Base-by-base conservation (phyloP, 1,140 invertebrate species). In the Drosophila simulans region DNA sequence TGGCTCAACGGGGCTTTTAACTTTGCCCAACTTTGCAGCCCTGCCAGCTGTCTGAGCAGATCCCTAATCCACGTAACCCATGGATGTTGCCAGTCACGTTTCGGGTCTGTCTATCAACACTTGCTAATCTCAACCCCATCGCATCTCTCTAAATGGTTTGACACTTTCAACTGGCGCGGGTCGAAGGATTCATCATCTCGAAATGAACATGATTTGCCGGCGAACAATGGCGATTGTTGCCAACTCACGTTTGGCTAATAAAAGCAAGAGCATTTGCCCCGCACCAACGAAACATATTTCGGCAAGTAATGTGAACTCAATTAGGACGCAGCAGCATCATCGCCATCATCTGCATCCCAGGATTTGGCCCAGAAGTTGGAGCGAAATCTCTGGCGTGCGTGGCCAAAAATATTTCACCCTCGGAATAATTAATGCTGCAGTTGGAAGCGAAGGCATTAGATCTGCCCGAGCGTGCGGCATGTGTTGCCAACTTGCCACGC, bases 231-330 rank as follows among this genome's bases (percentile, higher is more conserved):
- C 31, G 51, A 60, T 62, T 83, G 71, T 73, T 88, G 83, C 84
- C 83, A 88, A 88, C 84, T 88, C 83, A 88, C 84, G 83, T 79
- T 88, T 72, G 53, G 63, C 84, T 83, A 88, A 88, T 88, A 88
- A 89, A 88, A 88, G 63, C 62, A 60, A 65, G 65, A 83, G 42
- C 72, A 75, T 65, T 75, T 78, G 76, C 53, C 55, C 75, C 35
- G 48, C 58, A 17, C 75, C 27, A 53, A 64, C 48, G 51, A 49
- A 57, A 57, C 60, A 74, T 88, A 88, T 88, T 88, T 89, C 64
- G 83, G 62, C 84, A 89, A 80, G 83, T 88, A 88, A 88, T 88
- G 83, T 83, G 80, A 83, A 88, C 83, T 89, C 83, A 89, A 88
- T 88, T 88, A 88, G 84, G 54, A 46, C 42, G 27, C 56, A 35